Base-by-base conservation (phyloP, 2,797 vertebrate genomes). In the Neopelma chrysocephalum region DNA sequence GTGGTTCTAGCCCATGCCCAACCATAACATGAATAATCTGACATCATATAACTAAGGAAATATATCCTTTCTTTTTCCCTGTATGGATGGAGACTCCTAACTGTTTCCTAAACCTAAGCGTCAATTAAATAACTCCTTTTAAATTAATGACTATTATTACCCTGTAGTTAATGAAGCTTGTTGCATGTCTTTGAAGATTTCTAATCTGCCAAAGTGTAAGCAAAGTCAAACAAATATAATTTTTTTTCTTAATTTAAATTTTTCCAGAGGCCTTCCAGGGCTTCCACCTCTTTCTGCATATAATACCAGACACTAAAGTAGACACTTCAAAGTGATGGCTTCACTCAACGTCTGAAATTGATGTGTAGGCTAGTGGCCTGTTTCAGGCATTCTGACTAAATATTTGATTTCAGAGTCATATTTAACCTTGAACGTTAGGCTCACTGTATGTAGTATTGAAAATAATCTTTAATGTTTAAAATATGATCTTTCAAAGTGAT, bases 321-420 rank as follows among this genome's bases (percentile, higher is more conserved):
- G 27, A 65, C 14, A 13, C 7, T 51, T 84, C 29, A 90, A 53
- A 78, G 48, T 12, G 36, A 71, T 61, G 48, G 10, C 15, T 86
- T 83, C 61, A 43, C 18, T 68, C 58, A 69, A 13, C 25, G 69
- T 10, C n/a, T 62, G 79, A 92, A 76, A 23, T 40, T 78, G 45
- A 69, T 5, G 9, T 58, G 12, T 77, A 88, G 81, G 8, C 31
- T 60, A 66, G 6, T 3, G 25, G 10, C 8, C 7, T 58, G 18
- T 72, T 93, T 94, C 50, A 68, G 58, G 22, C 38, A 79, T 91
- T 53, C 32, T 83, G 57, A 79, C 73, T 93, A 93, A 89, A 87
- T 38, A 29, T 8, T 36, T 32, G 11, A 81, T 95, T 96, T 89
- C 47, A 48, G 89, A 82, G 20, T 82, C 11, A 15, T 92, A 94